Evolutionary conservation across 2,113 vertebrate species (phyloP).

Genomic region (Syngnathus scovelli): DNA sequence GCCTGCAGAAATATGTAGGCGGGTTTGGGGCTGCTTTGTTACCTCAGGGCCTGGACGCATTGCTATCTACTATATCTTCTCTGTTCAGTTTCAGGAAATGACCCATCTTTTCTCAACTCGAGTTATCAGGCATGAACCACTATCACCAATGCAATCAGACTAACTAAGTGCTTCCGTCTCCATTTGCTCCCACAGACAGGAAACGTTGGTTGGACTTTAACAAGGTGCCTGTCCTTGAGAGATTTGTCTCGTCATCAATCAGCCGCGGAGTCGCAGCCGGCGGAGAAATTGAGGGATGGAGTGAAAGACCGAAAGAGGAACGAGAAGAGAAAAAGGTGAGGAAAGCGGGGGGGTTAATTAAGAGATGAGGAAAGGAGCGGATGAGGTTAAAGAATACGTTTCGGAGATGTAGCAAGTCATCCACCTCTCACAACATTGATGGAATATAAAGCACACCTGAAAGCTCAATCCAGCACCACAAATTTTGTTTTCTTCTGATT

Average conservation of each 20-base stretch:
- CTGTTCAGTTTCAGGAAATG: background rate
- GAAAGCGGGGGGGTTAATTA: conserved; percentile 37
- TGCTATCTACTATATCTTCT: background rate
- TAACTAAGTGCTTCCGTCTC: conserved; percentile 6
- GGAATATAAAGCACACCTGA: conserved; percentile 25
- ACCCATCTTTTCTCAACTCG: background rate
- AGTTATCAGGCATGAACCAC: conserved; percentile 7
- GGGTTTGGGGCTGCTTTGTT: background rate
- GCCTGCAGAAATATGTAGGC: too few relatives aligned
- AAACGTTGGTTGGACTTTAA: conserved; percentile 49
- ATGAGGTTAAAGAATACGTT: conserved; percentile 39
- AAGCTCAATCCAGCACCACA: background rate
- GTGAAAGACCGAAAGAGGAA: conserved; percentile 8
- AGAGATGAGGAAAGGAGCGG: conserved; percentile 37
- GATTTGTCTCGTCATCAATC: conserved; percentile 61
- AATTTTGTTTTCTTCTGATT: conserved; percentile 15
- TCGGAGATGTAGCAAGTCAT: conserved; percentile 5
- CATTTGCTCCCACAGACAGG: conserved; percentile 28
- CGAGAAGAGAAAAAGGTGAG: background rate
- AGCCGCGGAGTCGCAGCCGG: conserved; percentile 36
- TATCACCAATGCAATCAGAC: conserved; percentile 17
- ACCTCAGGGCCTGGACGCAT: background rate
- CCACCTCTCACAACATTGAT: conserved; percentile 4
- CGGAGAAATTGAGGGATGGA: conserved; percentile 34
- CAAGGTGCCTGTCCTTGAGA: conserved; percentile 62